Evolutionary conservation across 2,888 invertebrate species (phyloP), one percentile per base, ranked within the genome.

Genomic region (Elegia similella): DNA sequence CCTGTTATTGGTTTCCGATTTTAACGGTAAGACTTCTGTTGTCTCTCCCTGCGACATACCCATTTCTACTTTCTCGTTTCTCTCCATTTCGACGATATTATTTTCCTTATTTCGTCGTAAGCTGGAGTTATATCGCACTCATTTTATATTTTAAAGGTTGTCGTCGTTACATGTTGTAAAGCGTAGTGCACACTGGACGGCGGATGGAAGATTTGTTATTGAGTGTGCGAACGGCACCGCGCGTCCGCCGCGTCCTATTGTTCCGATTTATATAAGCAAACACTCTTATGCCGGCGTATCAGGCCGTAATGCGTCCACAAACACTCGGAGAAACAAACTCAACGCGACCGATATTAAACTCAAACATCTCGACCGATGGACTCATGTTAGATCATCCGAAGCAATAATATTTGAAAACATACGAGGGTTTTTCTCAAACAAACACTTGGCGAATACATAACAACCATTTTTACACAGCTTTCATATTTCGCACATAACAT

Each of bases 241-340:
- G 70, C 65, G 68, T 73, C 75, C 66, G 30, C 15, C 13, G 71
- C 70, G 73, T 64, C 58, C 80, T 79, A 86, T 86, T 88, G 86
- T 86, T 77, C 76, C 72, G 55, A 60, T 70, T 70, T 75, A 73
- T 81, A 75, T 82, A 75, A 77, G 78, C 78, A 83, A 84, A 84
- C 83, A 83, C 79, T 78, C 82, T 80, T 83, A 82, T 82, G 83
- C 87, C 83, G 82, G 70, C 79, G 82, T 83, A 86, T 84, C 84
- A 76, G 72, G 78, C 77, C 72, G 72, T 78, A 82, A 80, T 78
- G 73, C 77, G 76, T 82, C 66, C 68, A 76, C 81, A 83, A 83
- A 86, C 84, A 69, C 76, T 74, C 65, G 56, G 56, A 64, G 70
- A 80, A 84, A 84, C 79, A 81, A 81, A 81, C 80, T 75, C 65